Base-by-base conservation (phyloP, 2,113 vertebrate genomes). In the Dipodomys ordii region DNA sequence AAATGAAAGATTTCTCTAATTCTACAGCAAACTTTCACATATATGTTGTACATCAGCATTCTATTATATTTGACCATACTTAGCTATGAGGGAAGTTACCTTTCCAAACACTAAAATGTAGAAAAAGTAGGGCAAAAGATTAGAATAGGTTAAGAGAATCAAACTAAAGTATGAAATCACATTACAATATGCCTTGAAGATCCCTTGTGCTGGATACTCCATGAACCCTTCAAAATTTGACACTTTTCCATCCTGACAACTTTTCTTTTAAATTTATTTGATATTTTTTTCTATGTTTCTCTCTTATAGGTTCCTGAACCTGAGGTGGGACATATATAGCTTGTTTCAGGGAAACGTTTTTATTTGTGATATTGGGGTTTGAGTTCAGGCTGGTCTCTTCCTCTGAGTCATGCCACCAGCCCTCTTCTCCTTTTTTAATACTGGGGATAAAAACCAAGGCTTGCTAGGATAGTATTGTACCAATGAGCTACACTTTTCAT, bases 261-360 rank as follows among this genome's bases (percentile, higher is more conserved):
- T 90, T 68, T 90, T 81, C 25, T 83, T 90, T 71, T 25, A 4
- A 84, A 86, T 49, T 90, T 60, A 90, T n/a, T 87, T 90, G 79
- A 64, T 30, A 81, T 77, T 77, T 39, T 57, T 13, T 57, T 72
- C 65, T 53, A 27, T 87, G 83, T 87, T 53, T 77, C 39, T 83
- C 53, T 87, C 32, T 78, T 73, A 2, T 11, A 25, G 25, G 18
- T 16, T 87, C 12, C 53, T 46, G 27, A 68, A 82, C 88, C 39
- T 65, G 27, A 86, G 46, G 15, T 46, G 79, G 9, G 7, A 67
- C 10, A 57, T 57, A 18, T 57, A 11, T 57, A 16, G 3, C 53
- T 57, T 11, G 8, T 18, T 57, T 57, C 53, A 57, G 53, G 15
- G 53, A 57, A 57, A 39, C 39, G 46, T 57, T 79, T 23, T 57